Evolutionary conservation across 2,113 vertebrate genomes (phyloP).

Genomic region (Phylloscopus trochilus): DNA sequence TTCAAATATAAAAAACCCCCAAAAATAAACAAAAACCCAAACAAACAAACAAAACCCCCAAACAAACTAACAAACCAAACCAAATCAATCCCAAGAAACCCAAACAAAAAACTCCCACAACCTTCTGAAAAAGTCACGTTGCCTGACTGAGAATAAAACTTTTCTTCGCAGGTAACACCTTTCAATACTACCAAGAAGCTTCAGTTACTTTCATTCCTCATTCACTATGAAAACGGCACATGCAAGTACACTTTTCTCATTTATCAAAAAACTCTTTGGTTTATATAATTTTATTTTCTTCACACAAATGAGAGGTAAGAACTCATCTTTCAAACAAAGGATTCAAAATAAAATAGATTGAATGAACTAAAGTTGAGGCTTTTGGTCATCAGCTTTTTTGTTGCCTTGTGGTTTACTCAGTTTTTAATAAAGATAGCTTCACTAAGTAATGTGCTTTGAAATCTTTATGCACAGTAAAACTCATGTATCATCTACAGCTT

Average conservation of each 20-base stretch:
- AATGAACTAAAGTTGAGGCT: accelerated
- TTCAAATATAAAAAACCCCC: neutral
- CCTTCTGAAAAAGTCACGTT: neutral
- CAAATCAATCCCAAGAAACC: neutral
- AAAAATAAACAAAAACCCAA: too few species aligned
- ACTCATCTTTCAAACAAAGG: neutral
- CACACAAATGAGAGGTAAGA: neutral
- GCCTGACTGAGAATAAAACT: neutral
- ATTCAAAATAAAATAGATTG: neutral
- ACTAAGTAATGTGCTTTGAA: neutral
- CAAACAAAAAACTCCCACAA: neutral
- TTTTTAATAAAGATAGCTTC: neutral
- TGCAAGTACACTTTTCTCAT: neutral
- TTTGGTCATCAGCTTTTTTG: neutral
- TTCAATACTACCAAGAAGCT: neutral
- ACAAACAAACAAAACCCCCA: neutral
- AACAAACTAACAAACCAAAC: neutral
- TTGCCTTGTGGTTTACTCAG: neutral
- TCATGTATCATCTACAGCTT: neutral
- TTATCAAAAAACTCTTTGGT: neutral
- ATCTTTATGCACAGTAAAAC: neutral
- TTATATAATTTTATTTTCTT: neutral
- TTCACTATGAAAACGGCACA: neutral
- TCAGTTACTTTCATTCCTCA: neutral
- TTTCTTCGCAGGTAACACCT: neutral